Base-by-base conservation (phyloP, 2,888 invertebrate genomes). In the Ophion slaviceki region DNA sequence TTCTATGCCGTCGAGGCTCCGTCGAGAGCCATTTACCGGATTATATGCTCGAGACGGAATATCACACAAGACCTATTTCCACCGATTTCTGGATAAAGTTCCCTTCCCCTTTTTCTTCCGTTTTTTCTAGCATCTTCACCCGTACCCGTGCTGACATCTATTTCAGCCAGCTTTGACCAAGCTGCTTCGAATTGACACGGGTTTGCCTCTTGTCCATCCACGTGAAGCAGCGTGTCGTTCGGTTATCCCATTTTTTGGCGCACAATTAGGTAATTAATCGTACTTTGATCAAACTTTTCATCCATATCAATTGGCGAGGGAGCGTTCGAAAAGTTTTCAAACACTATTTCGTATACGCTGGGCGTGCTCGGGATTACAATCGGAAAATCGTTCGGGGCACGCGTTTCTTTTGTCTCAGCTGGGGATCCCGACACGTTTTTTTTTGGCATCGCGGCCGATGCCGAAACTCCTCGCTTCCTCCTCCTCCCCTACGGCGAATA, bases 201-300 rank as follows among this genome's bases (percentile, higher is more conserved):
- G 80, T 82, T 86, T 77, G 80, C 86, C 88, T 87, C 87, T 88
- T 87, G 62, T 85, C 86, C 88, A 88, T 88, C 88, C 90, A 91
- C 91, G 90, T 91, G 91, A 89, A 88, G 88, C 88, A 36, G 53
- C 36, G 88, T 89, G 83, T 86, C 86, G 88, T 86, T 90, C 80
- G 88, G 87, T 87, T 89, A 88, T 86, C 89, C 88, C 89, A 20
- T 88, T 90, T 91, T 89, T 92, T 90, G 89, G 89, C 91, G 90
- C 90, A 92, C 90, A 91, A 91, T 89, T 90, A 90, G 92, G 90
- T 92, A 91, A 90, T 87, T 85, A 76, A 81, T 78, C 59, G 20
- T 14, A 24, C 62, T 78, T 72, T 71, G 85, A 77, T 78, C n/a
- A 17, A 61, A 64, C 10, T 24, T 64, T 17, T 28, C 6, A 20